phyloP scores from a whole-genome alignment of 2,797 vertebrate species.

The Hippocampus kuda region DNA sequence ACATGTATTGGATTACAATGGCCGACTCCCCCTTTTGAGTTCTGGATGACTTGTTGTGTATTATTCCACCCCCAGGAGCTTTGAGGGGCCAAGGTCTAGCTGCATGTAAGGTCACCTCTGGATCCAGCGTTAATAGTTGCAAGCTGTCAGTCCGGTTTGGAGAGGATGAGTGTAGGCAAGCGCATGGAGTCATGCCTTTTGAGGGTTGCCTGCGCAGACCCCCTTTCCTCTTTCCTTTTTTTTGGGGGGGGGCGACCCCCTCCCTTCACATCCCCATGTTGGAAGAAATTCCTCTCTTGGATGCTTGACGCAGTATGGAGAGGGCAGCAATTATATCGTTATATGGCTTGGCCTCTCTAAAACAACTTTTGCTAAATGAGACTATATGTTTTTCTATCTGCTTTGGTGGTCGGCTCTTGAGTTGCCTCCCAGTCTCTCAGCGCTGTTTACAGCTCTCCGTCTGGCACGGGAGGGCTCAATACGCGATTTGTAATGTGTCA shows the following conservation, averaged over 20 bases:
- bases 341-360: conserved; percentile 37
- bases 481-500: conserved; percentile 42
- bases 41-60: conserved; percentile 67
- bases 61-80: conserved; percentile 65
- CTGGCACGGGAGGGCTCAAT: conserved; percentile 32
- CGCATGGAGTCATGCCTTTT: conserved; percentile 39
- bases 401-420: conserved; percentile 27
- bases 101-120: conserved; percentile 67
- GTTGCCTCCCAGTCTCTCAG: conserved; percentile 20
- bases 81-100: conserved; percentile 68
- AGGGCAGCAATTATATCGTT: conserved; percentile 52
- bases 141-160: conserved; percentile 66
- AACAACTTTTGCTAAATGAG: conserved; percentile 42
- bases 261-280: conserved; percentile 19
- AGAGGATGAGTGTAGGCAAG: conserved; percentile 44
- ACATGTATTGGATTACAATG: conserved; percentile 11
- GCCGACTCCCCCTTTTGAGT: conserved; percentile 38
- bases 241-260: background rate
- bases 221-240: no score
- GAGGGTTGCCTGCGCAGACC: conserved; percentile 46
- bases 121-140: conserved; percentile 71
- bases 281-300: conserved; percentile 59
- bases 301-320: conserved; percentile 40
- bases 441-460: conserved; percentile 33
- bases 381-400: conserved; percentile 52